Percentiles rank a stretch among this genome's conserved stretches.
Evolutionary conservation across 2,113 vertebrate species (phyloP).

Genomic region (Prolemur simus): DNA sequence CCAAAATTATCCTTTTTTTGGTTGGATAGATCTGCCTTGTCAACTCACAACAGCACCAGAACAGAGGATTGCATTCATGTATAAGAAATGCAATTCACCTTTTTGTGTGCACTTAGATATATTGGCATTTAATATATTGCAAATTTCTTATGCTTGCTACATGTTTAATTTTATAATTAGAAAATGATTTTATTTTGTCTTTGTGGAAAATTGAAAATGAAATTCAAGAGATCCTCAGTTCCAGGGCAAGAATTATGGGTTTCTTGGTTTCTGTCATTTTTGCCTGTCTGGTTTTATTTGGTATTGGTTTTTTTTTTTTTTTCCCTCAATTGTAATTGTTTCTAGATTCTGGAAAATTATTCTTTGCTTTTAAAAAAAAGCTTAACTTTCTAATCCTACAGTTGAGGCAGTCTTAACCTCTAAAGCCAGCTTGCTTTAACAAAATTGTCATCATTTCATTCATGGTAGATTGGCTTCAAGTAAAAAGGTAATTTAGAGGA

Average conservation of each 20-base stretch:
- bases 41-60: not conserved
- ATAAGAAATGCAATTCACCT: not conserved
- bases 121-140: not conserved
- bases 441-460: constrained; percentile 42
- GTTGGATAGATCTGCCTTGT: not conserved
- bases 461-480: not conserved
- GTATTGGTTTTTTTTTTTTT: not conserved
- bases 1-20: not conserved
- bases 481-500: not conserved
- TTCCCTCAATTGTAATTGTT: not conserved
- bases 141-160: not conserved
- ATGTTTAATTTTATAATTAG: constrained; percentile 13
- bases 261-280: not conserved
- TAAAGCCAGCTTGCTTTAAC: constrained; percentile 3
- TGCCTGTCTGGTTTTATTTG: not conserved
- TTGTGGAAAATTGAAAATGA: constrained; percentile 26
- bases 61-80: not conserved
- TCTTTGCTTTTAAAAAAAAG: not conserved
- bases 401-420: not conserved
- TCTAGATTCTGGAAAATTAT: constrained; percentile 55
- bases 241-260: not conserved
- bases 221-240: not conserved
- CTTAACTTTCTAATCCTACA: constrained; percentile 34
- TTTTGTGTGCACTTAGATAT: not conserved
- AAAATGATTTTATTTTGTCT: constrained; percentile 24